Evolutionary conservation across 1,140 invertebrate species (phyloP), one percentile per base, ranked within the genome.

Genomic region (Pachyrhynchus sulphureomaculatus): DNA sequence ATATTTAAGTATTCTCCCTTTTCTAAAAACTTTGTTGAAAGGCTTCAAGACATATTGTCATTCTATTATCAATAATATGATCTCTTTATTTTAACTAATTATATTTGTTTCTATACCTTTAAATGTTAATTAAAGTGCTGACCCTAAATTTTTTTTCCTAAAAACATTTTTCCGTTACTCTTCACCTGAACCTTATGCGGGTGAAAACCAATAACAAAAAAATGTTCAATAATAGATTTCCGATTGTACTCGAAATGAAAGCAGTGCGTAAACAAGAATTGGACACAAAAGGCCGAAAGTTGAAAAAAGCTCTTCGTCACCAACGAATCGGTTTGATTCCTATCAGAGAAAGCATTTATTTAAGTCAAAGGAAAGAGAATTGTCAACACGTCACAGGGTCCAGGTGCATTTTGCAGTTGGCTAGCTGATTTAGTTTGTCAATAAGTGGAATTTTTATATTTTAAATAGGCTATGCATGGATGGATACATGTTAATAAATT

Each of bases 241-340:
- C 39, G 33, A 51, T 51, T 13, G 42, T 17, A n/a, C 44, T 32
- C 44, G 13, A 26, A 48, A 48, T 26, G 29, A 32, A 48, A 48
- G 45, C 45, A 4, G 45, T 24, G 45, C 45, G 45, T 48, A 48
- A 48, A 48, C 45, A 48, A 48, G 24, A 29, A 48, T 48, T 13
- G 21, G n/a, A 48, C 45, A 48, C 45, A 48, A 48, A 48, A 48
- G 45, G 1, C 23, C 10, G 45, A 48, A 32, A 48, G 45, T 48
- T 48, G 45, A 48, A 48, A 26, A 48, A 48, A 48, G 45, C 45
- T 48, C 45, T 32, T 29, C 45, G 45, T 48, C 45, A 48, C 45
- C 45, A n/a, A n/a, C n/a, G 45, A 48, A 48, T 29, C 45, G 45
- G n/a, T 24, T 48, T 18, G 45, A 48, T 48, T 48, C 24, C 10